Base-by-base conservation (phyloP, 1,140 invertebrate genomes). In the Hypsibius dujardini region DNA sequence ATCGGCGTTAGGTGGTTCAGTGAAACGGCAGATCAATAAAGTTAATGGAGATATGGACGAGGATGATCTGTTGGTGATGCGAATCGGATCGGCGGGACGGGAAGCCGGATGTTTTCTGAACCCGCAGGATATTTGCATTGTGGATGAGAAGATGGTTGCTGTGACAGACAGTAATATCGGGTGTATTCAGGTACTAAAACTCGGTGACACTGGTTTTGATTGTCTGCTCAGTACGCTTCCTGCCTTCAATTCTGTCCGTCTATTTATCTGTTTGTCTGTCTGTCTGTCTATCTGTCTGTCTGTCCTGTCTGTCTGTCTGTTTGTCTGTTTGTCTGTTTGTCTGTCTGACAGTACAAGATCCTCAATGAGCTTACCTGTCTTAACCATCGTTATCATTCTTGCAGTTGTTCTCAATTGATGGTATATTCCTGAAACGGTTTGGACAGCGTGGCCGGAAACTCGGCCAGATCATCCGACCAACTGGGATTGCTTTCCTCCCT, bases 121-220 rank as follows among this genome's bases (percentile, higher is more conserved):
- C 76, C 84, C 84, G 42, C 84, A 85, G 76, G 84, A 82, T 46
- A 76, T 84, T 12, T 79, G 79, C 47, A 77, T 76, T 47, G 76
- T 76, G 3, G 46, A 75, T 2, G 78, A 80, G 71, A 81, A 80
- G 2, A 79, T 77, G 67, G 79, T 85, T 62, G 74, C 83, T 1
- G 80, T 84, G 3, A 82, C 84, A 2, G 84, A 85, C 74, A 84
- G 83, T 71, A 84, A 84, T 74, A 84, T 84, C 74, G 83, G 84
- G 76, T 81, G 79, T 73, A 78, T 84, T 1, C 83, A 84, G 75
- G 77, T 81, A 28, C 28, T 28, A 28, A 28, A 28, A 28, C 28
- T 28, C 28, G 28, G 28, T 28, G 28, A 28, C 28, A 28, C 28
- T 28, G 28, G 28, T 28, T 28, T 28, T 28, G 28, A 28, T 28